Conservation (phyloP, 1,140 invertebrate species). For the Platorchestia sp. region DNA sequence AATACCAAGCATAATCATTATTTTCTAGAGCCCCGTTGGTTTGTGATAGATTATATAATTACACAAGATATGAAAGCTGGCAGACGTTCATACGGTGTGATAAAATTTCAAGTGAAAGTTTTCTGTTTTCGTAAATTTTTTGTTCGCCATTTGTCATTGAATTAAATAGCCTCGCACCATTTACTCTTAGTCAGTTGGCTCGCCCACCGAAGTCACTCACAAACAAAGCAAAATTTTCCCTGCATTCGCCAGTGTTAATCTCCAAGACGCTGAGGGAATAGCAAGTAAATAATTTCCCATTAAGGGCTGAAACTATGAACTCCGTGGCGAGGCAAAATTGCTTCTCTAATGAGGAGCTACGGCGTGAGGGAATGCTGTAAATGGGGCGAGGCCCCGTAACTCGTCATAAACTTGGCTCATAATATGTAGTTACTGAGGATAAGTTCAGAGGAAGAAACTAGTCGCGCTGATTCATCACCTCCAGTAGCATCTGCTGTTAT, state of each 20-base stretch:
- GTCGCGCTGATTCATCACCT: neutral
- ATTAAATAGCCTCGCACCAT: neutral
- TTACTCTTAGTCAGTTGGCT: neutral
- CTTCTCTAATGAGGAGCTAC: slow-evolving; percentile 6
- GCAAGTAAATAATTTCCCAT: slow-evolving; percentile 26
- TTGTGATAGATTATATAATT: too few species aligned
- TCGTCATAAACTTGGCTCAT: neutral
- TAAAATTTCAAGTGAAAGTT: too few species aligned
- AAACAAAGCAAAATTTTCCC: neutral
- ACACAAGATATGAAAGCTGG: too few species aligned
- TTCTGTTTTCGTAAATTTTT: too few species aligned
- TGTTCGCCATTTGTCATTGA: too few species aligned
- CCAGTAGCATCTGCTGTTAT: neutral
- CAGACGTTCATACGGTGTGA: too few species aligned
- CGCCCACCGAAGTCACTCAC: neutral
- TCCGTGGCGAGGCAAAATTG: neutral
- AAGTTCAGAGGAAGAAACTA: neutral
- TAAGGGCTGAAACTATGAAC: slow-evolving; percentile 12
- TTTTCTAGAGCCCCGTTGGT: too few species aligned
- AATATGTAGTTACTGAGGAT: neutral
- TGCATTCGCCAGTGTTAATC: neutral
- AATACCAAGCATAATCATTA: too few species aligned
- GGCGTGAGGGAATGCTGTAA: neutral
- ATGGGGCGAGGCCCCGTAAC: neutral
- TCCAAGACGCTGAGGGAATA: neutral